Conservation (phyloP, 35 echinoderm and acorn worm genomes). For the Apostichopus californicus region DNA sequence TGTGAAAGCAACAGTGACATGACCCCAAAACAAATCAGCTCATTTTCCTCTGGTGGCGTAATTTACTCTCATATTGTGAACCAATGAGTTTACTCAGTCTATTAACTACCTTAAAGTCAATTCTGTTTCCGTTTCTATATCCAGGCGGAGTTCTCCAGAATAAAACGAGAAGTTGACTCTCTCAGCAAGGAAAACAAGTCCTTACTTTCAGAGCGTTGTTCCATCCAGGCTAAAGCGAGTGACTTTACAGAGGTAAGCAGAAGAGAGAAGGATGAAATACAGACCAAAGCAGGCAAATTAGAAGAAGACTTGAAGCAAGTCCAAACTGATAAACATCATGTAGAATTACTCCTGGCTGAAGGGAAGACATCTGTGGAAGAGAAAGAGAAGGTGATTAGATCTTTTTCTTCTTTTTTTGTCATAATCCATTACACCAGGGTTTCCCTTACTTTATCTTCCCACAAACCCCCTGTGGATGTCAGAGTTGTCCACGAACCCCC, state of each 20-base stretch:
- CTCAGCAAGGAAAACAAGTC: slow-evolving; percentile 28
- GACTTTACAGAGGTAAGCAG: slow-evolving; percentile 2
- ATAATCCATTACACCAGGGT: neutral
- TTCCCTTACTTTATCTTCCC: no score
- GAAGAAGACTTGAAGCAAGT: slow-evolving; percentile 45
- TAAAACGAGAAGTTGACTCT: slow-evolving; percentile 32
- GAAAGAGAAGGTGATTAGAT: neutral
- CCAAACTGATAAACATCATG: neutral
- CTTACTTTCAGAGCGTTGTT: neutral
- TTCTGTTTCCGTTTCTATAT: neutral
- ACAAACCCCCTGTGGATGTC: no score
- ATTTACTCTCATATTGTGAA: no score
- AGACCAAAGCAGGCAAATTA: neutral
- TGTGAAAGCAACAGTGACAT: no score
- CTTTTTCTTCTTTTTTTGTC: neutral
- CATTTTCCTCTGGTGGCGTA: no score
- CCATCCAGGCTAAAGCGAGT: slow-evolving; percentile 32
- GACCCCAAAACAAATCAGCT: no score
- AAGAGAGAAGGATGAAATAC: slow-evolving; percentile 15
- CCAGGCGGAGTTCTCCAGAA: slow-evolving; percentile 3
- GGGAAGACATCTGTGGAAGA: neutral
- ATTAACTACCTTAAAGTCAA: no score
- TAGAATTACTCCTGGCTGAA: neutral
- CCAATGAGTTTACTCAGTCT: no score
- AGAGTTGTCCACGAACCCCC: no score